Evolutionary conservation across 1,140 invertebrate species (phyloP).

Genomic region (Plutomurus gul): DNA sequence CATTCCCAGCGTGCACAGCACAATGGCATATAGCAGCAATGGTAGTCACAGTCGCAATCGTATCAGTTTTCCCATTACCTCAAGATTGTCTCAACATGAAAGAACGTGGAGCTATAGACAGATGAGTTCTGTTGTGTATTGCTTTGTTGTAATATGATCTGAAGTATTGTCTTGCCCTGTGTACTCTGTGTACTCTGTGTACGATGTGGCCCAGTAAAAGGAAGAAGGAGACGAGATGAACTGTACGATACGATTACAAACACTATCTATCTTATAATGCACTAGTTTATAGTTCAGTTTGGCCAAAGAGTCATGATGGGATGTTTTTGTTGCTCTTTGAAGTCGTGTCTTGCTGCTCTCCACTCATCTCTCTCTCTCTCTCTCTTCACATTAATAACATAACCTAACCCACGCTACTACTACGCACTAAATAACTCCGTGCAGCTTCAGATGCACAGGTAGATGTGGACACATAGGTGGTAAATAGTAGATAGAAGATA

Average conservation of each 20-base stretch:
- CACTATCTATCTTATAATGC: too few relatives aligned
- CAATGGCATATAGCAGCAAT: too few relatives aligned
- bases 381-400: slow-evolving; percentile 3
- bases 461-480: too few relatives aligned
- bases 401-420: not conserved
- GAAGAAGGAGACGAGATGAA: not conserved
- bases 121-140: not conserved
- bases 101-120: not conserved
- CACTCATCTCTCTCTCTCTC: not conserved
- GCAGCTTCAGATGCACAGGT: too few relatives aligned
- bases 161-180: not conserved
- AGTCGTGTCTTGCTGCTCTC: slow-evolving; percentile 6
- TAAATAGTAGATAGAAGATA: not conserved
- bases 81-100: not conserved
- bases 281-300: slow-evolving; percentile 14
- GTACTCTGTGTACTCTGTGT: not conserved
- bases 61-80: not conserved
- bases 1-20: not conserved
- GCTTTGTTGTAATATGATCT: not conserved
- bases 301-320: not conserved
- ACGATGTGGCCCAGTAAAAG: not conserved
- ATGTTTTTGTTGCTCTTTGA: slow-evolving; percentile 20
- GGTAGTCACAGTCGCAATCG: not conserved
- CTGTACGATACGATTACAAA: not conserved
- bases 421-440: not conserved